Evolutionary conservation across 2,888 invertebrate genomes (phyloP), one percentile per base, ranked within the genome.

Genomic region (Agonopterix arenella): DNA sequence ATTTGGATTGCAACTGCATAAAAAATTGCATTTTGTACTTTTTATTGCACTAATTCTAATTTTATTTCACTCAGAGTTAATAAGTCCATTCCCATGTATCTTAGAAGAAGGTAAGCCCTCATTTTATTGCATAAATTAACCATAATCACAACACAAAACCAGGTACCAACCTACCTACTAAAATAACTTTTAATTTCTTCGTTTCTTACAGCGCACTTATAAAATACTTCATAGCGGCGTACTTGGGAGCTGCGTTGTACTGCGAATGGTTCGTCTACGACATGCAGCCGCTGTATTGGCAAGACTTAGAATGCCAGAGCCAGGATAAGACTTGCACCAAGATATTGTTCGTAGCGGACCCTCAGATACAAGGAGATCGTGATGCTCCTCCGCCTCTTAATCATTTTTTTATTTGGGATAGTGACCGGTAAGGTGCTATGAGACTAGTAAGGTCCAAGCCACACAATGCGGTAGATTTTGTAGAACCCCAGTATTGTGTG

Each of bases 321-420:
- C 52, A 68, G n/a, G 76, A 76, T 38, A 48, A 58, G 0, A 86
- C 90, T 50, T 93, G 94, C 60, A 91, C 92, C 4, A 92, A 90
- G 63, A 84, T 95, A 50, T 75, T 95, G 46, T 90, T 95, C 47
- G 93, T 96, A 48, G 97, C 97, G 5, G 98, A 98, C 82, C 98
- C 98, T 11, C 98, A 98, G 81, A 92, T 98, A 53, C 92, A 97
- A 60, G 98, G 98, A 0, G 93, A 95, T 59, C 80, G 90, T 41
- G 93, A 94, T 66, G 97, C 96, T 49, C 82, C 92, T 2, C 89
- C 91, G 49, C 90, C 91, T 45, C 85, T 94, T 38, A 95, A 94
- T 48, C 89, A 90, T 47, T 69, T 98, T 38, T 92, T 94, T 37
- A 92, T 95, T 64, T 96, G 95, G 93, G 98, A 98, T 79, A 93